Evolutionary conservation across 2,113 vertebrate species (phyloP).

Genomic region (Ondatra zibethicus): DNA sequence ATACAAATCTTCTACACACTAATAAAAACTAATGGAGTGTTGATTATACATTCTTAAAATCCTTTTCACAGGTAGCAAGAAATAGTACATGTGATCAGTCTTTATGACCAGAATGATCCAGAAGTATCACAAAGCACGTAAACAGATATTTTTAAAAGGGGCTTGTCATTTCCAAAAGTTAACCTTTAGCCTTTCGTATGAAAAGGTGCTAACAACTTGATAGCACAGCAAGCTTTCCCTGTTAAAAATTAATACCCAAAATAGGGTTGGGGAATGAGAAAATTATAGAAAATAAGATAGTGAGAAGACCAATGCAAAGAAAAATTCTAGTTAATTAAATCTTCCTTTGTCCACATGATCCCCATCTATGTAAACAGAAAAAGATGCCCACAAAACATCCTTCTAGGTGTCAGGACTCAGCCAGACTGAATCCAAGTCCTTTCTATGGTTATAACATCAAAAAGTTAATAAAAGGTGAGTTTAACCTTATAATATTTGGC

Average conservation of each 20-base stretch:
- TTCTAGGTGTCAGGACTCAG: neutral
- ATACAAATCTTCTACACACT: constrained; percentile 76
- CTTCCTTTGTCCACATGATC: neutral
- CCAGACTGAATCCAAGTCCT: neutral
- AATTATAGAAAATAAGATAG: constrained; percentile 39
- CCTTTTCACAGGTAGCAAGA: constrained; percentile 54
- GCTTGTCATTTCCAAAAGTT: constrained; percentile 51
- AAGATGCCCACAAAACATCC: neutral
- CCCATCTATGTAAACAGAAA: constrained; percentile 56
- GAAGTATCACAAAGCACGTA: constrained; percentile 68
- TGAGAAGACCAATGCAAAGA: constrained; percentile 52
- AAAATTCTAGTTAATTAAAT: constrained; percentile 43
- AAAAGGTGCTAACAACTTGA: constrained; percentile 60
- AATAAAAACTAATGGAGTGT: constrained; percentile 58
- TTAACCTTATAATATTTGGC: constrained; percentile 34
- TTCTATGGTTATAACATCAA: constrained; percentile 25
- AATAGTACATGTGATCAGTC: constrained; percentile 72
- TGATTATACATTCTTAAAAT: constrained; percentile 76
- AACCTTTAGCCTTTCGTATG: constrained; percentile 50
- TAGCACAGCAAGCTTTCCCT: constrained; percentile 68
- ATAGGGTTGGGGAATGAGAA: constrained; percentile 46
- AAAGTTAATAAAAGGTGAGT: neutral
- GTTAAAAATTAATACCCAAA: constrained; percentile 63
- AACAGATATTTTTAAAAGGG: constrained; percentile 38
- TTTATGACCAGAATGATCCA: constrained; percentile 77